Evolutionary conservation across 64 coral and sea anemone species (phyloP).

Genomic region (Platygyra sinensis): DNA sequence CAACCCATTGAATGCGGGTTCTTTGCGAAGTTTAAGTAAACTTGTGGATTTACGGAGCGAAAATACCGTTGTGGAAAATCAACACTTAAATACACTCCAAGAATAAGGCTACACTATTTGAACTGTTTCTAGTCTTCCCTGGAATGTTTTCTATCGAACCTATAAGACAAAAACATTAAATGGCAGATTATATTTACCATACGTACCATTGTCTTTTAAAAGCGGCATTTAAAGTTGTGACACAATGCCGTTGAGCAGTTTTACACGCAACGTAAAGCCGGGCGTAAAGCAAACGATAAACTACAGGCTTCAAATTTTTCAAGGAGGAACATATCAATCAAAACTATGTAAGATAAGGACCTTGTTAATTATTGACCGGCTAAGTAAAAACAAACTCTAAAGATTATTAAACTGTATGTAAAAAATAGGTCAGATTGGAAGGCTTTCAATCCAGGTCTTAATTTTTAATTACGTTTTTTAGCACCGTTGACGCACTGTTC

Average conservation of each 20-base stretch:
- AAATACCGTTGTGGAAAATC: not conserved
- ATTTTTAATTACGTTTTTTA: too few species aligned
- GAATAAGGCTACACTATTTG: too few species aligned
- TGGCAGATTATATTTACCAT: too few species aligned
- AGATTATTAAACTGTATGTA: not conserved
- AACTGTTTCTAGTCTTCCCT: too few species aligned
- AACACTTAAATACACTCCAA: not conserved
- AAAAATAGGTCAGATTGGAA: not conserved
- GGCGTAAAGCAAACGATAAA: not conserved
- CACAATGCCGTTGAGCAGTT: too few species aligned
- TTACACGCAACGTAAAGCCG: too few species aligned
- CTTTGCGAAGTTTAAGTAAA: slow-evolving; percentile 3
- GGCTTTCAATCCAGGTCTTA: not conserved
- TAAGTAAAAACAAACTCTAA: not conserved
- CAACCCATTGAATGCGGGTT: not conserved
- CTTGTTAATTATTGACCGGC: not conserved
- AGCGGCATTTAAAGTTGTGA: too few species aligned
- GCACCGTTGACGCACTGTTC: too few species aligned
- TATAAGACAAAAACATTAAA: too few species aligned
- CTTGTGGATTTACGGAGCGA: not conserved
- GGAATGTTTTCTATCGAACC: too few species aligned
- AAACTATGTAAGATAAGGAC: not conserved
- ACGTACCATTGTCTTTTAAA: too few species aligned
- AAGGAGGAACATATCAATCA: not conserved
- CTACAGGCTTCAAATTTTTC: not conserved